These are phyloP conservation scores for Eubasilissa splendida DNA, from an alignment of 2,888 invertebrate species.

Conservation along the genomic window DNA sequence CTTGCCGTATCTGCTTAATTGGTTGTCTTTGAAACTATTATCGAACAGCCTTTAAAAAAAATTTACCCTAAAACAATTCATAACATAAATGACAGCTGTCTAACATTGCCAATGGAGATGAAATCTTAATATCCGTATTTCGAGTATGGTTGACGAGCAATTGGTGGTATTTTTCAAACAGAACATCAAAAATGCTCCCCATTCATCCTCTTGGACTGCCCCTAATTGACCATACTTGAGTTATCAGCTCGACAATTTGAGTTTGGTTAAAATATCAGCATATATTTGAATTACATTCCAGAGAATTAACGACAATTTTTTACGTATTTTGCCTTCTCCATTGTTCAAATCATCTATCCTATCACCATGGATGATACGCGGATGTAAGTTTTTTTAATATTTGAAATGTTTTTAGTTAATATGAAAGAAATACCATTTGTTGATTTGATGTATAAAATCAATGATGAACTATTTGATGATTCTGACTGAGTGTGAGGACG, in stretches of 20 bases:
- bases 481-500: too few relatives aligned
- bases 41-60: background rate
- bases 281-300: background rate
- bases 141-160: background rate
- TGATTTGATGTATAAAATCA: too few relatives aligned
- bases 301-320: too few relatives aligned
- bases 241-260: background rate
- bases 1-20: too few relatives aligned
- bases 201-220: background rate
- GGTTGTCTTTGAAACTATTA: background rate
- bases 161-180: background rate
- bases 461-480: too few relatives aligned
- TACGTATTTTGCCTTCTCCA: background rate
- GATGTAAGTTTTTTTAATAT: conserved; percentile 5
- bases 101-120: conserved; percentile 14
- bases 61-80: conserved; percentile 39
- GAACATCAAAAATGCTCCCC: background rate
- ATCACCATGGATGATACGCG: conserved; percentile 1
- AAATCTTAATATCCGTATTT: background rate
- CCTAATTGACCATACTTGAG: conserved; percentile 13
- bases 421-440: too few relatives aligned
- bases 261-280: conserved; percentile 14
- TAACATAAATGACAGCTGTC: conserved; percentile 46
- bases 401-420: too few relatives aligned
- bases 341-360: background rate